Evolutionary conservation across 2,888 invertebrate genomes (phyloP).

Genomic region (Athalia rosae): DNA sequence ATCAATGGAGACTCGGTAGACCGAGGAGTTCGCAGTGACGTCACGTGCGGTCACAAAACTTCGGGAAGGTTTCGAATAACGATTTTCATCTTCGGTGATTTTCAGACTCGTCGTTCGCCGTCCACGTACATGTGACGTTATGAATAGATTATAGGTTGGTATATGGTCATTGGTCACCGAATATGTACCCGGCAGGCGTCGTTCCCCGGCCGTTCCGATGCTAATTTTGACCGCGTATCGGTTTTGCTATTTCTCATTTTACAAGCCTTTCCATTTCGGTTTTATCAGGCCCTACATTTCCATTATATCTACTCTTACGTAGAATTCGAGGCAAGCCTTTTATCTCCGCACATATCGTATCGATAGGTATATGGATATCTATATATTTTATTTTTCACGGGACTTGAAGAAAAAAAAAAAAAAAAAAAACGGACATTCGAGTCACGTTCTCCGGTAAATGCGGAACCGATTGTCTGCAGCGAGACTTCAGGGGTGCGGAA

Average conservation of each 20-base stretch:
- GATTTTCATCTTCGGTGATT: background rate
- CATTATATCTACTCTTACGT: too few relatives aligned
- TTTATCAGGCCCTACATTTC: background rate
- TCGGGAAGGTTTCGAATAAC: constrained; percentile 1
- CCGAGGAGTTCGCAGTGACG: too few relatives aligned
- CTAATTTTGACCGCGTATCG: constrained; percentile 17
- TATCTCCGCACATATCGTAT: too few relatives aligned
- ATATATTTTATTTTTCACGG: too few relatives aligned
- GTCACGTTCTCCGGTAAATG: background rate
- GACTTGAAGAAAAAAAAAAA: too few relatives aligned
- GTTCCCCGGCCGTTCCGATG: background rate
- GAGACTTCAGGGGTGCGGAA: background rate
- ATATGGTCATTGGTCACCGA: background rate
- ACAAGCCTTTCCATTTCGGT: background rate
- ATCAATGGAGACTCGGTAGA: too few relatives aligned
- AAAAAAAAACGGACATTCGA: background rate
- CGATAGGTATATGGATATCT: too few relatives aligned
- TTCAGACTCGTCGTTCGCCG: background rate
- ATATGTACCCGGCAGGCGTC: background rate
- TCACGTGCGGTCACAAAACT: background rate
- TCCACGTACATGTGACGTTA: constrained; percentile 2
- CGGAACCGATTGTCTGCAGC: background rate
- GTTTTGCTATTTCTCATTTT: background rate
- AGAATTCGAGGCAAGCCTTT: too few relatives aligned
- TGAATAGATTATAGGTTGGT: constrained; percentile 6